Conservation (phyloP, 1,140 invertebrate species). For the Drosophila insularis region DNA sequence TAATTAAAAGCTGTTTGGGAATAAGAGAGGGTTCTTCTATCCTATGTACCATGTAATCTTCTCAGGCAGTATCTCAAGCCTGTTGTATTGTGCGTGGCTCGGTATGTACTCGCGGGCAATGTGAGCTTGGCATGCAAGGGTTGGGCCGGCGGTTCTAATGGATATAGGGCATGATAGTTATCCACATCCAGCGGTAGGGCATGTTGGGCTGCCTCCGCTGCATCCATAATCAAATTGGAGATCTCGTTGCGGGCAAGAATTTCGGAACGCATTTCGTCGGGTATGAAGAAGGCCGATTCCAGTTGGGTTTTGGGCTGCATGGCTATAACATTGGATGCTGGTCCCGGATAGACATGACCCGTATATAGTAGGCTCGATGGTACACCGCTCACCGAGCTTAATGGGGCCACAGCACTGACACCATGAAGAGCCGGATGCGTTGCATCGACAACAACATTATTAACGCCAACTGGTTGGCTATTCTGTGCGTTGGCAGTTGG, state of each 20-base stretch:
- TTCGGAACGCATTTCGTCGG: slow-evolving; percentile 89
- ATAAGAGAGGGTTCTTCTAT: background rate
- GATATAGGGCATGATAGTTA: slow-evolving; percentile 94
- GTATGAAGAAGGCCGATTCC: slow-evolving; percentile 88
- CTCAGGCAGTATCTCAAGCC: slow-evolving; percentile 93
- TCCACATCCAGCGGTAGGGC: slow-evolving; percentile 94
- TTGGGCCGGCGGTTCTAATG: slow-evolving; percentile 90
- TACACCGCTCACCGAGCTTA: slow-evolving; percentile 51
- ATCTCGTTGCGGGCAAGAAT: slow-evolving; percentile 89
- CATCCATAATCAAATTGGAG: slow-evolving; percentile 86
- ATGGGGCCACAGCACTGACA: slow-evolving; percentile 54
- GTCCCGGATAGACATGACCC: slow-evolving; percentile 80
- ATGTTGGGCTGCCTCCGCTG: slow-evolving; percentile 83
- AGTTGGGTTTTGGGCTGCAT: slow-evolving; percentile 83
- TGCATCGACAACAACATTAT: slow-evolving; percentile 65
- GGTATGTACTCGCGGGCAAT: slow-evolving; percentile 93
- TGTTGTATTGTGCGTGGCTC: slow-evolving; percentile 94
- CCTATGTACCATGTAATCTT: slow-evolving; percentile 89
- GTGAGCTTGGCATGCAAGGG: slow-evolving; percentile 87
- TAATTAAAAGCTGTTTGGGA: too few species aligned
- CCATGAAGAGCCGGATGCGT: slow-evolving; percentile 70
- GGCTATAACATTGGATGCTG: slow-evolving; percentile 82
- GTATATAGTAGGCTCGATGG: slow-evolving; percentile 65
- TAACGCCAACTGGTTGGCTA: slow-evolving; percentile 65
- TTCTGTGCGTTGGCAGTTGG: slow-evolving; percentile 83